Percentiles rank a stretch among this genome's conserved stretches.
Evolutionary conservation across 2,888 invertebrate species (phyloP).

Genomic region (Dryocosmus kuriphilus): DNA sequence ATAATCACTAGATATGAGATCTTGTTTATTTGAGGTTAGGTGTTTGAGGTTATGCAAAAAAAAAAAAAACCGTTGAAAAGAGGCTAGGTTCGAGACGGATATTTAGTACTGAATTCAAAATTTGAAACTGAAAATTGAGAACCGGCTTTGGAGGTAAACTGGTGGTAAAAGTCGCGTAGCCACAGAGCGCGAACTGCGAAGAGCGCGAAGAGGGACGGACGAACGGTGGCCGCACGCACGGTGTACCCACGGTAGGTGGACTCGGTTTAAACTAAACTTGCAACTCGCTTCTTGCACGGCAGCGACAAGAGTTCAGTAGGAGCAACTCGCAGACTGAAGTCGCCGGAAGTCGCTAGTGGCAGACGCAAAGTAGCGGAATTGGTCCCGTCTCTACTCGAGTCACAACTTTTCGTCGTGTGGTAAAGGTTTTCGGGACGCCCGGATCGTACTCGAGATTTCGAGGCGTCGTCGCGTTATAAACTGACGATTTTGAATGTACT

Average conservation of each 20-base stretch:
- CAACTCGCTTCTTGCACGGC: slow-evolving; percentile 23
- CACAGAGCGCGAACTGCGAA: slow-evolving; percentile 40
- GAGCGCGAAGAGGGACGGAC: slow-evolving; percentile 45
- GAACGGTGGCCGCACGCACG: slow-evolving; percentile 42
- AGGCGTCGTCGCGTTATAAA: slow-evolving; percentile 59
- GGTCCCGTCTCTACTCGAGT: neutral
- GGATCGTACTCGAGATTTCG: slow-evolving; percentile 62
- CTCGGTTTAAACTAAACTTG: slow-evolving; percentile 46
- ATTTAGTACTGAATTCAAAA: neutral
- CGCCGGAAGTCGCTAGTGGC: slow-evolving; percentile 72
- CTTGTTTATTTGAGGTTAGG: slow-evolving; percentile 25
- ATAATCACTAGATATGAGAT: neutral
- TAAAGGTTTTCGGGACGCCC: slow-evolving; percentile 80
- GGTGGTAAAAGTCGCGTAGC: slow-evolving; percentile 36
- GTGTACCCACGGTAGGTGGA: slow-evolving; percentile 41
- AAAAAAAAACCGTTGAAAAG: slow-evolving; percentile 29
- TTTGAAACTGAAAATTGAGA: slow-evolving; percentile 40
- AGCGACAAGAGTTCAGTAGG: slow-evolving; percentile 20
- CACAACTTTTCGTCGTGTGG: slow-evolving; percentile 25
- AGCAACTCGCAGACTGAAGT: slow-evolving; percentile 53
- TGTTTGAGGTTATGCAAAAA: neutral
- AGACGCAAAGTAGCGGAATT: slow-evolving; percentile 56
- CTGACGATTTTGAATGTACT: slow-evolving; percentile 77
- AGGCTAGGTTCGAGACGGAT: neutral
- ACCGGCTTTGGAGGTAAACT: slow-evolving; percentile 43